Evolutionary conservation across 2,888 invertebrate species (phyloP).

Genomic region (Eilema depressum): DNA sequence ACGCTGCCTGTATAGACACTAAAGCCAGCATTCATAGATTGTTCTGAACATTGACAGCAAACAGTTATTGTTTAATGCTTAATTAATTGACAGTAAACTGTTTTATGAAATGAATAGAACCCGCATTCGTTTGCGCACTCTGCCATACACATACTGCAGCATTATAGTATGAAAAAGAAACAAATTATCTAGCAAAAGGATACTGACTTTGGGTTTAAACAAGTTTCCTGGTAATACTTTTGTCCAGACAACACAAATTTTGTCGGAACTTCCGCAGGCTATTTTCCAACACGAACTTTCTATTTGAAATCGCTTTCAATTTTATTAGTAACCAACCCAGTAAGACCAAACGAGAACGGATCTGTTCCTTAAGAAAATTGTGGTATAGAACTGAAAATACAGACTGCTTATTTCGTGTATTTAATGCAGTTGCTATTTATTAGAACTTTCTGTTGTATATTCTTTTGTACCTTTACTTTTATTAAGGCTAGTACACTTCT

Average conservation of each 20-base stretch:
- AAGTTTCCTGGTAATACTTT: not conserved
- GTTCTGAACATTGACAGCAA: not conserved
- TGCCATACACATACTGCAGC: not conserved
- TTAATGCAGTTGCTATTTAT: not conserved
- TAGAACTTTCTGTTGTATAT: not conserved
- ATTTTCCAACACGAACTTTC: slow-evolving; percentile 1
- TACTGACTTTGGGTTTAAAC: not conserved
- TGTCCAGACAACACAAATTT: not conserved
- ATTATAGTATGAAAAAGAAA: too few relatives aligned
- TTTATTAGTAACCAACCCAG: slow-evolving; percentile 4
- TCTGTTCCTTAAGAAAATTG: not conserved
- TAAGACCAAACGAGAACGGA: not conserved
- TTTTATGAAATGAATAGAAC: not conserved
- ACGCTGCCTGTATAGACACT: too few relatives aligned
- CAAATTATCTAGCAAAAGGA: not conserved
- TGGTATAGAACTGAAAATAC: slow-evolving; percentile 2
- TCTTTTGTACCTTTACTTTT: not conserved
- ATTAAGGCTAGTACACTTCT: too few relatives aligned
- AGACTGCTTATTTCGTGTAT: not conserved
- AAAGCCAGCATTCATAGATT: too few relatives aligned
- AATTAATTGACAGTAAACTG: not conserved
- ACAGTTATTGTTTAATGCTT: not conserved
- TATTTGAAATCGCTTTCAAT: not conserved
- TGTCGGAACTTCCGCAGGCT: not conserved
- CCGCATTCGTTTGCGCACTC: not conserved